phyloP scores from a whole-genome alignment of 2,888 invertebrate species.

The Anoplius nigerrimus region DNA sequence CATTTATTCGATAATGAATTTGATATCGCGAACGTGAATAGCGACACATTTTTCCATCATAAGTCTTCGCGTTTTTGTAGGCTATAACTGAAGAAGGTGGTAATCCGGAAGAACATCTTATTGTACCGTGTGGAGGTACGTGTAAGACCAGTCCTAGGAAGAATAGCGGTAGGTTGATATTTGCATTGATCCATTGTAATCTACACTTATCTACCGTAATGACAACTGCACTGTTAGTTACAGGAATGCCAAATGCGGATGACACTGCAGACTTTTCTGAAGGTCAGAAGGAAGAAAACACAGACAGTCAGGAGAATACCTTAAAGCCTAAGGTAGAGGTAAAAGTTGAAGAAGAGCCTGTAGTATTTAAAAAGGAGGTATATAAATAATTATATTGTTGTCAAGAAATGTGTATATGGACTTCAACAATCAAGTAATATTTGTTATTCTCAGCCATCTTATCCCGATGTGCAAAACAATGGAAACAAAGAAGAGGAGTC shows the following conservation, averaged over 20 bases:
- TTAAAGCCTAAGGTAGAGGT: constrained; percentile 55
- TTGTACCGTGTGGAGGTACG: constrained; percentile 67
- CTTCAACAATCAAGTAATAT: constrained; percentile 3
- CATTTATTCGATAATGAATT: too few species aligned
- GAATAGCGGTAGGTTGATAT: constrained; percentile 55
- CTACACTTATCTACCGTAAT: neutral
- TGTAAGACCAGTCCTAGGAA: constrained; percentile 64
- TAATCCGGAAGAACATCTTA: constrained; percentile 83
- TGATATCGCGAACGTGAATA: too few species aligned
- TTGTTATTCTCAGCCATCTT: constrained; percentile 18
- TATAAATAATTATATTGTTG: neutral
- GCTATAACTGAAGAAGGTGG: constrained; percentile 82
- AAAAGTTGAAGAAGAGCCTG: constrained; percentile 38
- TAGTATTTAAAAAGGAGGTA: constrained; percentile 45
- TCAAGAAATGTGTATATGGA: neutral
- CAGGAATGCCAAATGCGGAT: constrained; percentile 55
- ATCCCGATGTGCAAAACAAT: too few species aligned
- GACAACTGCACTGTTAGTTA: constrained; percentile 27
- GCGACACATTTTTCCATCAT: too few species aligned
- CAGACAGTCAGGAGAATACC: constrained; percentile 52
- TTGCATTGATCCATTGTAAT: constrained; percentile 10
- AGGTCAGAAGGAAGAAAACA: constrained; percentile 58
- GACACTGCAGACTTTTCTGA: constrained; percentile 59
- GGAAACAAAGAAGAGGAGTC: constrained; percentile 40
- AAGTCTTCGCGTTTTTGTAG: constrained; percentile 73